These are phyloP conservation scores for Petrocephalus zakoni DNA, from an alignment of 2,113 vertebrate species.

Conservation along the genomic window DNA sequence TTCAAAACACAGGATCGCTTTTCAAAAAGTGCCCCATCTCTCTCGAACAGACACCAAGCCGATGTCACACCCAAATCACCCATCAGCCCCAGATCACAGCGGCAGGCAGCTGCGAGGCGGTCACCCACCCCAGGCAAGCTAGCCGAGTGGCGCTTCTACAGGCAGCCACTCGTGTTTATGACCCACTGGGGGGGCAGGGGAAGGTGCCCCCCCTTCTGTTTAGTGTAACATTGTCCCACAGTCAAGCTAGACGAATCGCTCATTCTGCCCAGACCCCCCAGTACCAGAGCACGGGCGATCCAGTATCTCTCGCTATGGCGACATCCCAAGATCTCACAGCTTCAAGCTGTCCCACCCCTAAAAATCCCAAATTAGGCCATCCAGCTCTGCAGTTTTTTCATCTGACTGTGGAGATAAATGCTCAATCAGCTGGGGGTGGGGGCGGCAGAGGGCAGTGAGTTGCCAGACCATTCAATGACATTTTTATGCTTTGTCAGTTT, in stretches of 20 bases:
- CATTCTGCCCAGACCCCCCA: slow-evolving; percentile 36
- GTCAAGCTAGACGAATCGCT: slow-evolving; percentile 38
- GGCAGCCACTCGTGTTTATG: not conserved
- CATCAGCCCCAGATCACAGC: not conserved
- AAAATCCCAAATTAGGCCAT: not conserved
- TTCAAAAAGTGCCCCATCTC: not conserved
- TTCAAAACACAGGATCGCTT: not conserved
- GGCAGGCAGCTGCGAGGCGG: not conserved
- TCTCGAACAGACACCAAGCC: not conserved
- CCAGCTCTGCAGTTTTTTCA: not conserved
- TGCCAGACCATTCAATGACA: not conserved
- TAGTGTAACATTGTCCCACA: not conserved
- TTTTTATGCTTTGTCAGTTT: not conserved
- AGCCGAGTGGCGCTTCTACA: not conserved
- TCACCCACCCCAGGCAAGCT: not conserved
- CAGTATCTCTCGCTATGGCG: slow-evolving; percentile 12
- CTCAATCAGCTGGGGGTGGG: too few species aligned
- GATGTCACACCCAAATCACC: not conserved
- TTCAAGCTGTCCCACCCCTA: not conserved
- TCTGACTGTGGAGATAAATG: not conserved
- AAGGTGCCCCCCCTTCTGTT: not conserved
- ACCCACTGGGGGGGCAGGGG: not conserved
- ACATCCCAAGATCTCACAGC: slow-evolving; percentile 12
- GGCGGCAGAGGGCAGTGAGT: too few species aligned
- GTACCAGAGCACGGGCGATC: slow-evolving; percentile 29